A percentile compares a stretch with the other conserved stretches of the same genome.
Evolutionary conservation across 37 sponge, comb jelly and placozoan species (phyloP).

Genomic region (Aphrocallistes beatrix): DNA sequence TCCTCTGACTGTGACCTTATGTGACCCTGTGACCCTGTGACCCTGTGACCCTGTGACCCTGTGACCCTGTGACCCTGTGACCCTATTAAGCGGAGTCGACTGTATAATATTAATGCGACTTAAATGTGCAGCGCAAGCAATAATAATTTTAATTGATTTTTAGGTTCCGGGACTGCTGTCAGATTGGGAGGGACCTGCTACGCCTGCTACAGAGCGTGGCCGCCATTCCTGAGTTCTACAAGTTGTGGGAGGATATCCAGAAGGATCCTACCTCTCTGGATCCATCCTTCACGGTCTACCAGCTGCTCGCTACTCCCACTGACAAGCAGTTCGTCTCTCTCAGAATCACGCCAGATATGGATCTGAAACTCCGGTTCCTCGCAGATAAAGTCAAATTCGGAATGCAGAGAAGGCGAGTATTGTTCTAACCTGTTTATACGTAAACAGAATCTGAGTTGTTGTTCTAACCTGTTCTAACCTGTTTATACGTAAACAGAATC

Average conservation of each 20-base stretch:
- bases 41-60: background rate
- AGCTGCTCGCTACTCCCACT: slow-evolving; percentile 62
- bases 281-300: slow-evolving; percentile 55
- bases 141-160: background rate
- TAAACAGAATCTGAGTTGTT: too few relatives aligned
- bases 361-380: slow-evolving; percentile 80
- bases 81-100: too few relatives aligned
- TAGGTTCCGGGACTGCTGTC: slow-evolving; percentile 74
- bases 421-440: too few relatives aligned
- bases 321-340: slow-evolving; percentile 71
- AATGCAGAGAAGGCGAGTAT: slow-evolving; percentile 62
- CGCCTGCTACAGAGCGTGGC: slow-evolving; percentile 85
- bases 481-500: background rate
- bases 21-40: slow-evolving; percentile 9
- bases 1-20: too few relatives aligned
- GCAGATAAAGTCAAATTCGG: slow-evolving; percentile 88
- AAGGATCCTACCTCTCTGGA: slow-evolving; percentile 58
- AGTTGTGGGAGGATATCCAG: slow-evolving; percentile 75
- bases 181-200: slow-evolving; percentile 82
- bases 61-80: background rate
- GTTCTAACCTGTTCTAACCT: background rate
- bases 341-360: slow-evolving; percentile 77
- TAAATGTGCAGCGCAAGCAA: too few relatives aligned
- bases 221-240: slow-evolving; percentile 76
- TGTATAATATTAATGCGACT: too few relatives aligned